These are phyloP conservation scores for Drosophila lacertosa DNA, from an alignment of 1,140 invertebrate species.

Conservation along the genomic window DNA sequence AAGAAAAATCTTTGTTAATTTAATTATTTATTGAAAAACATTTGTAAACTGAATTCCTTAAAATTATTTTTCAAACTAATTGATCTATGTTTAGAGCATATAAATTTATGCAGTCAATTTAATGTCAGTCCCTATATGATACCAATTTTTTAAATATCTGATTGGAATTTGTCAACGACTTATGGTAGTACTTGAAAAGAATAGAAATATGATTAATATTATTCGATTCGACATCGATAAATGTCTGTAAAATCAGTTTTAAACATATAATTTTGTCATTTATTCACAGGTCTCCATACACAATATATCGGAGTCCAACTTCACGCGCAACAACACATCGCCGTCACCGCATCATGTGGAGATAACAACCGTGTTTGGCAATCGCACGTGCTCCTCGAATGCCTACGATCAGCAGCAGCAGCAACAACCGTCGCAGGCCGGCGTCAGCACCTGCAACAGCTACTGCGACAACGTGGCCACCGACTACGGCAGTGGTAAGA, in stretches of 20 bases:
- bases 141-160: too few species aligned
- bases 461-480: constrained; percentile 65
- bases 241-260: neutral
- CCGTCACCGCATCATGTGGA: constrained; percentile 83
- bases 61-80: too few species aligned
- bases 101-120: too few species aligned
- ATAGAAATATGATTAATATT: too few species aligned
- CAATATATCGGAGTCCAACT: constrained; percentile 86
- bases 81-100: too few species aligned
- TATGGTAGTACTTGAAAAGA: too few species aligned
- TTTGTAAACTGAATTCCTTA: too few species aligned
- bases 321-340: constrained; percentile 83
- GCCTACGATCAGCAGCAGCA: constrained; percentile 54
- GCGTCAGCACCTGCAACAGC: constrained; percentile 47
- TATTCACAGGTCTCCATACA: constrained; percentile 85
- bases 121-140: too few species aligned
- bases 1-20: too few species aligned
- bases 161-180: too few species aligned
- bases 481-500: constrained; percentile 72
- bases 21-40: too few species aligned
- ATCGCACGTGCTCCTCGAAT: constrained; percentile 54
- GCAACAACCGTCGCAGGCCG: constrained; percentile 43
- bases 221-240: neutral
- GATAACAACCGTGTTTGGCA: constrained; percentile 80
- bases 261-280: neutral